Conservation (phyloP, 2,888 invertebrate genomes). For the Acleris emargana region DNA sequence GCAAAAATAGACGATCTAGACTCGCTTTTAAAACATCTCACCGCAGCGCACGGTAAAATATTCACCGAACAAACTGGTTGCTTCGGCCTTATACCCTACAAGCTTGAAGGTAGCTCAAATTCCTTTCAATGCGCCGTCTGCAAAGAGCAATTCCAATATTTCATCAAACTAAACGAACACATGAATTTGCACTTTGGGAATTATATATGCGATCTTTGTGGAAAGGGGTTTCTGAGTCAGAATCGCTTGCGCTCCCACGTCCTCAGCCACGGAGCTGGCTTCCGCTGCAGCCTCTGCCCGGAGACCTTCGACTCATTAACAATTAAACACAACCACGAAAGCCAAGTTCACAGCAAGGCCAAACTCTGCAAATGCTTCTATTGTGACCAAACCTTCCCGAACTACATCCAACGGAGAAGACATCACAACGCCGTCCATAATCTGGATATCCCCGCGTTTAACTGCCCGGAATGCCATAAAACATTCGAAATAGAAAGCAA, state of each 20-base stretch:
- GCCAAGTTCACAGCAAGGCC: constrained; percentile 56
- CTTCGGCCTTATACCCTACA: constrained; percentile 67
- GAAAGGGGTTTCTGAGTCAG: constrained; percentile 68
- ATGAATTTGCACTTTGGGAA: constrained; percentile 72
- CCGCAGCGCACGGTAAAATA: constrained; percentile 49
- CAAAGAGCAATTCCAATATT: constrained; percentile 62
- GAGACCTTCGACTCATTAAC: constrained; percentile 63
- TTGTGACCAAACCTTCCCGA: constrained; percentile 63
- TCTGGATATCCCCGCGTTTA: constrained; percentile 53
- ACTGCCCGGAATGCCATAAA: constrained; percentile 66
- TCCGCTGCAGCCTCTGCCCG: constrained; percentile 59
- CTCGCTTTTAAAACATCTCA: constrained; percentile 57
- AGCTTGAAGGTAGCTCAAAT: constrained; percentile 47
- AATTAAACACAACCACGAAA: constrained; percentile 59
- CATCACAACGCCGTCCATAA: constrained; percentile 61
- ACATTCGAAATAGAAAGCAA: constrained; percentile 62
- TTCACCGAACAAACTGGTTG: constrained; percentile 58
- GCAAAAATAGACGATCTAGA: constrained; percentile 47
- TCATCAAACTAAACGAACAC: constrained; percentile 72
- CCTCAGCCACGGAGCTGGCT: constrained; percentile 58
- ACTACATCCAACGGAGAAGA: constrained; percentile 58
- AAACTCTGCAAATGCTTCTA: constrained; percentile 61
- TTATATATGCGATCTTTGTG: constrained; percentile 71
- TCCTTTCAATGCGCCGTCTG: constrained; percentile 65
- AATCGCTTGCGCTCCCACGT: constrained; percentile 66